These are phyloP conservation scores for Argyresthia goedartella DNA, from an alignment of 2,888 invertebrate species.

Conservation along the genomic window DNA sequence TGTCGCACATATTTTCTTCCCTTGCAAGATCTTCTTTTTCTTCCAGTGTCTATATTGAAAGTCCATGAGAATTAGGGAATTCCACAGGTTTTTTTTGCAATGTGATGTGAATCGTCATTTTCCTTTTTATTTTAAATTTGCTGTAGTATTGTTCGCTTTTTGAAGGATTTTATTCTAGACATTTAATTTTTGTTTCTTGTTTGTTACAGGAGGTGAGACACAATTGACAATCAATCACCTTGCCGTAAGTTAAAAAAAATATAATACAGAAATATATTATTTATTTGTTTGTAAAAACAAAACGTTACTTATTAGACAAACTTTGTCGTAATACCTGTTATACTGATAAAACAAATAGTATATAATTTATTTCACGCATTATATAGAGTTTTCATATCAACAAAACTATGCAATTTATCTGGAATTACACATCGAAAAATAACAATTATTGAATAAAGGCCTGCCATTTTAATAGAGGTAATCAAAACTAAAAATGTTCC, in stretches of 20 bases:
- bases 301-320: too few relatives aligned
- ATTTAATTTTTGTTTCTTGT: conserved; percentile 16
- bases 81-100: neutral
- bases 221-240: neutral
- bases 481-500: neutral
- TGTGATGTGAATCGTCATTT: neutral
- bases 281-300: too few relatives aligned
- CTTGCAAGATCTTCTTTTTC: conserved; percentile 7
- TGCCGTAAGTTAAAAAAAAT: neutral
- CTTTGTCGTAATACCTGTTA: too few relatives aligned
- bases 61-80: conserved; percentile 11
- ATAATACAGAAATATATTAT: neutral
- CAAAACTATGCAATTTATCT: too few relatives aligned
- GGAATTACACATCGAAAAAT: neutral
- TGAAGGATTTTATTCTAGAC: conserved; percentile 17
- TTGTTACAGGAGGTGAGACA: conserved; percentile 67
- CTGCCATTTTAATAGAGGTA: neutral
- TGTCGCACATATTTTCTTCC: conserved; percentile 68
- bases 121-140: neutral
- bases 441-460: neutral
- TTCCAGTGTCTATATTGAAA: conserved; percentile 11
- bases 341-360: neutral
- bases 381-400: too few relatives aligned
- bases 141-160: neutral
- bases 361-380: too few relatives aligned